phyloP scores from a whole-genome alignment of 2,113 vertebrate species.

The Cavia porcellus region DNA sequence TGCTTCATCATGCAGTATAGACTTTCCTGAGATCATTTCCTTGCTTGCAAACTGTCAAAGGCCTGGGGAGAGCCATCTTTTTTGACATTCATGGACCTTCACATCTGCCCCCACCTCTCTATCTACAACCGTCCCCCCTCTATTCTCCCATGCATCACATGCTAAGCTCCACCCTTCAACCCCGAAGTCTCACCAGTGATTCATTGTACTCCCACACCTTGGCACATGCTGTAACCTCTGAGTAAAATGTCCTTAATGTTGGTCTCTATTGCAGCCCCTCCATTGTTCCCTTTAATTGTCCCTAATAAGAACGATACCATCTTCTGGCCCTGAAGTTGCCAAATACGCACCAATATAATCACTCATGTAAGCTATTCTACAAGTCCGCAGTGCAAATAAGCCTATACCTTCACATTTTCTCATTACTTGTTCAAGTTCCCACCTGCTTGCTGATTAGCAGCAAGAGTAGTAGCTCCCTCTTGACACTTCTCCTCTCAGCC shows the following conservation, averaged over 20 bases:
- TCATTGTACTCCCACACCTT: not conserved
- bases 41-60: constrained; percentile 12
- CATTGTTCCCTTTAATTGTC: not conserved
- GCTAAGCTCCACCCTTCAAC: not conserved
- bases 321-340: not conserved
- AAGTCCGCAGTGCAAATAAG: not conserved
- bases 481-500: not conserved
- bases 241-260: not conserved
- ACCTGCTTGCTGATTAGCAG: constrained; percentile 31
- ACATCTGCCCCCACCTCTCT: not conserved
- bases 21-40: constrained; percentile 27
- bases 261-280: not conserved
- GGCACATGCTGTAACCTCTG: not conserved
- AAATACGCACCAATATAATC: not conserved
- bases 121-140: not conserved
- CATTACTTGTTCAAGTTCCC: not conserved
- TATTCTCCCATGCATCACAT: not conserved
- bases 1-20: not conserved
- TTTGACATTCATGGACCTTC: not conserved
- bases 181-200: not conserved
- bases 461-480: not conserved
- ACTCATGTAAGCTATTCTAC: not conserved
- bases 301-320: not conserved
- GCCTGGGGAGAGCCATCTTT: not conserved
- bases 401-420: not conserved